Percentiles rank a stretch among this genome's conserved stretches.
Conservation (phyloP, 2,888 invertebrate species). For the Chymomyza procnemis region DNA sequence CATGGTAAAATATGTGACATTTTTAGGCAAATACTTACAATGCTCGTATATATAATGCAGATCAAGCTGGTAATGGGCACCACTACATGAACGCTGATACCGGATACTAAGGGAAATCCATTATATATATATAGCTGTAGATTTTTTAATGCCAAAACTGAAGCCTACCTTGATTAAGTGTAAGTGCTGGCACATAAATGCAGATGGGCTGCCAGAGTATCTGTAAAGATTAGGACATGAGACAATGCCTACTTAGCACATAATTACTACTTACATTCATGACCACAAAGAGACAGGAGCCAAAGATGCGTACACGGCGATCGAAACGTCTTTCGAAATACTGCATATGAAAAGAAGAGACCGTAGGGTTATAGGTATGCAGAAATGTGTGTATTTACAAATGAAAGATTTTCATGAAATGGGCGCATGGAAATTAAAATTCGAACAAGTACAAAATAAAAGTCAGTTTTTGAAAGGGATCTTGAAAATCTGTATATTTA, state of each 20-base stretch:
- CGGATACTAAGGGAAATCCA: constrained; percentile 77
- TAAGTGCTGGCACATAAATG: constrained; percentile 87
- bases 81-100: constrained; percentile 88
- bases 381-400: not conserved
- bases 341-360: constrained; percentile 78
- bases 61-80: constrained; percentile 88
- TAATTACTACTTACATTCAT: constrained; percentile 81
- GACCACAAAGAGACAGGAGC: constrained; percentile 84
- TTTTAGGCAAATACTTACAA: not conserved
- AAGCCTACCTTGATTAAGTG: constrained; percentile 87
- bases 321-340: constrained; percentile 86
- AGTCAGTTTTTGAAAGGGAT: not conserved
- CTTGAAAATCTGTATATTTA: constrained; percentile 3
- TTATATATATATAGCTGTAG: not conserved
- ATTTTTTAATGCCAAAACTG: not conserved
- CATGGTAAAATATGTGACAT: not conserved
- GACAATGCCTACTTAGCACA: not conserved
- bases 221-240: constrained; percentile 34
- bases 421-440: not conserved
- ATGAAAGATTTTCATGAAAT: not conserved
- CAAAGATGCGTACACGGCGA: constrained; percentile 83
- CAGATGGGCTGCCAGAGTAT: constrained; percentile 77
- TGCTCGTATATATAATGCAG: constrained; percentile 94
- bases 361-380: not conserved
- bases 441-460: constrained; percentile 18